Conservation (phyloP, 2,113 vertebrate species). For the Microtus richardsoni region DNA sequence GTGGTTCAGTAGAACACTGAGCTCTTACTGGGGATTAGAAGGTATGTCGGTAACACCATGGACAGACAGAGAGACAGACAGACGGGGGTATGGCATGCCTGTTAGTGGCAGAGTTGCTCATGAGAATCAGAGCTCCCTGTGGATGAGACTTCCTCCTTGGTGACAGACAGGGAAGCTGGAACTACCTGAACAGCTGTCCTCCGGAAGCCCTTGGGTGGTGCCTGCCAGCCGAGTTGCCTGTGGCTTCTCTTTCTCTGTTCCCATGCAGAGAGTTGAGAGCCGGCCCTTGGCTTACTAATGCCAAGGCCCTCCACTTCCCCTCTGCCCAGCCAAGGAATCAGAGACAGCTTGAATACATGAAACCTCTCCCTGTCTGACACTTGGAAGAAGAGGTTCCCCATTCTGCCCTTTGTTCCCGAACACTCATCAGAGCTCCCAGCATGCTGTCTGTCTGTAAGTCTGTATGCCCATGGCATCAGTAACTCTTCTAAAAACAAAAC, state of each 20-base stretch:
- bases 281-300: no score
- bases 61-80: background rate
- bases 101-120: background rate
- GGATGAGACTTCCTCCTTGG: background rate
- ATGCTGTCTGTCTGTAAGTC: background rate
- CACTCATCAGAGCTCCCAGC: background rate
- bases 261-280: background rate
- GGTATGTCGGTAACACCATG: background rate
- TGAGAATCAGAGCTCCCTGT: background rate
- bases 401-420: background rate
- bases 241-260: background rate
- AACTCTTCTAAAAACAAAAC: background rate
- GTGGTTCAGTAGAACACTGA: background rate
- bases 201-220: background rate
- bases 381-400: no score
- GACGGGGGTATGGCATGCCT: no score
- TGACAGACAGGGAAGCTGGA: background rate
- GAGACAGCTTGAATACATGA: no score
- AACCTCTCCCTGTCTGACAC: no score
- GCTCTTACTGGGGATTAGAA: background rate
- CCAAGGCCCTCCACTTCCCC: background rate
- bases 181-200: background rate
- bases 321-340: background rate
- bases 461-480: background rate
- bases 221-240: background rate